Evolutionary conservation across 2,888 invertebrate species (phyloP), one percentile per base, ranked within the genome.

Genomic region (Volucella inflata): DNA sequence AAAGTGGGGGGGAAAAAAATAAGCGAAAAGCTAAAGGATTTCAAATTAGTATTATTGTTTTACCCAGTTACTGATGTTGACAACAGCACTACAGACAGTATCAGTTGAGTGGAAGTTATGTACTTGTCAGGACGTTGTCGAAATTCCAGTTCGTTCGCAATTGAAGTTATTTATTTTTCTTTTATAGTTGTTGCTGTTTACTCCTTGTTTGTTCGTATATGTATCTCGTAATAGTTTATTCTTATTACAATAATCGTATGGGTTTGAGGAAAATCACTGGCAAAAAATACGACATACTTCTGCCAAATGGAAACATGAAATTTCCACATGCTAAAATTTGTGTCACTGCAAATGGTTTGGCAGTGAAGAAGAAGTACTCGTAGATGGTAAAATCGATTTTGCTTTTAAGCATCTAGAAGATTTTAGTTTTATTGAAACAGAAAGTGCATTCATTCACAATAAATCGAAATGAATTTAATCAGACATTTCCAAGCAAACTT

Each of bases 81-180:
- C 76, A 68, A 50, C 68, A 74, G 50, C 67, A 6, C 30, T 30
- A 6, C 30, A 30, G 30, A 30, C 30, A 67, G 11, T 30, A 80
- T 50, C 70, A 80, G 64, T 80, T 70, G 70, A 71, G 55, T 60
- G 75, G 70, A 75, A 80, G 64, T 75, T 80, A 80, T 70, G 46
- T 75, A 53, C 62, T 80, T 84, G 70, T 70, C 75, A 60, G 53
- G 42, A 80, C 53, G 75, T 75, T 75, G 51, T 55, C 65, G 55
- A 67, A 59, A 64, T 50, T 70, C 30, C 59, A 38, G 17, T 68
- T 10, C 38, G 46, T 21, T 51, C 50, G 50, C 38, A 44, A 78
- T 78, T 64, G 55, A 38, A 71, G 48, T 71, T 75, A 38, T 70
- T 75, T 74, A 57, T 70, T 60, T 71, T 36, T 64, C 16, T 83